Conservation (phyloP, 1,140 invertebrate genomes). For the Drosophila subpulchrella region DNA sequence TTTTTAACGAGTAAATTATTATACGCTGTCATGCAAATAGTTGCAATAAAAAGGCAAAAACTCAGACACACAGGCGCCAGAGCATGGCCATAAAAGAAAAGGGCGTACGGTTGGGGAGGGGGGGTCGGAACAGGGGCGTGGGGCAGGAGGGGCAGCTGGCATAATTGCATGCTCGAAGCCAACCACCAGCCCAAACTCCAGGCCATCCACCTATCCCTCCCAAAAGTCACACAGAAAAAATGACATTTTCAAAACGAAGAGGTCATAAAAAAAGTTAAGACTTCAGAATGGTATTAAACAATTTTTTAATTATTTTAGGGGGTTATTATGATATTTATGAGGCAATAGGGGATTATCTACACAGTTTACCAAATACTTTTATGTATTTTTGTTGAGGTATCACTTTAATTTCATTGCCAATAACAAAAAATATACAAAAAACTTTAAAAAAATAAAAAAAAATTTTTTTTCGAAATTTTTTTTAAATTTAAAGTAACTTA, state of each 20-base stretch:
- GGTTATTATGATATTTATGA: too few species aligned
- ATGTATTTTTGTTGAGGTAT: too few species aligned
- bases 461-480: too few species aligned
- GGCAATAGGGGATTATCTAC: too few species aligned
- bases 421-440: too few species aligned
- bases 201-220: neutral
- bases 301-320: too few species aligned
- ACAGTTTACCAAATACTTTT: too few species aligned
- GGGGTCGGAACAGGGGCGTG: neutral
- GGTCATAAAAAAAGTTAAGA: neutral
- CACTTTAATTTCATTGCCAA: too few species aligned
- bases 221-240: neutral
- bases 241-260: neutral
- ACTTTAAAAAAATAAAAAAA: too few species aligned
- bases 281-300: too few species aligned
- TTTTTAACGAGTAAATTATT: constrained; percentile 55
- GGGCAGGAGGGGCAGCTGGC: constrained; percentile 27
- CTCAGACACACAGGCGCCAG: constrained; percentile 49
- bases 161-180: constrained; percentile 66
- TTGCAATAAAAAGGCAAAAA: constrained; percentile 50
- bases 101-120: neutral
- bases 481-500: too few species aligned
- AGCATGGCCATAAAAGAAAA: constrained; percentile 36
- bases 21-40: constrained; percentile 54
- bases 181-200: constrained; percentile 1